Evolutionary conservation across 1,140 invertebrate species (phyloP).

Genomic region (Pristionchus pacificus): DNA sequence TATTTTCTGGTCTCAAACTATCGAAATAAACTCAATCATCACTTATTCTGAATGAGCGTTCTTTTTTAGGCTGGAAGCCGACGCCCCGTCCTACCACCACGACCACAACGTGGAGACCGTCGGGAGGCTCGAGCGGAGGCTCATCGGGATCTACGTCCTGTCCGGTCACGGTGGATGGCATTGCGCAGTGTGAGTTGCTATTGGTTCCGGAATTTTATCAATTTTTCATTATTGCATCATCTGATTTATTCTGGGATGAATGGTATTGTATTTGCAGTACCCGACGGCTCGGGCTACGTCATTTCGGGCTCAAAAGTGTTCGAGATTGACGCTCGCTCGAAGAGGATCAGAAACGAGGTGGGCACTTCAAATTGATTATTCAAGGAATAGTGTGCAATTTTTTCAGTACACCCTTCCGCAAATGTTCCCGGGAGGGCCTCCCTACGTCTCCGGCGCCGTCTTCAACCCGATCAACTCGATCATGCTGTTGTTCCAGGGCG

Average conservation of each 20-base stretch:
- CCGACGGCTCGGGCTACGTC: slow-evolving; percentile 14
- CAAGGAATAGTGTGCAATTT: too few species aligned
- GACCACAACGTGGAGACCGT: not conserved
- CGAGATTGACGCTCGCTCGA: slow-evolving; percentile 9
- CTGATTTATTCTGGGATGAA: too few species aligned
- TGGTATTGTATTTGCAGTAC: slow-evolving; percentile 6
- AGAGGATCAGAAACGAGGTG: not conserved
- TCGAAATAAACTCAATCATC: too few species aligned
- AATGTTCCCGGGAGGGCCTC: slow-evolving; percentile 27
- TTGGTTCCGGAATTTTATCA: slow-evolving; percentile 4
- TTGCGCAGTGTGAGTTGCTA: not conserved
- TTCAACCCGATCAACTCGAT: slow-evolving; percentile 28
- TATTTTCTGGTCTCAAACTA: too few species aligned
- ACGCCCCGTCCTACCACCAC: not conserved
- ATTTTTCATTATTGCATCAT: too few species aligned
- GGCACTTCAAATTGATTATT: too few species aligned
- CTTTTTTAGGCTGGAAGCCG: too few species aligned
- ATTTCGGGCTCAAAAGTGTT: slow-evolving; percentile 30
- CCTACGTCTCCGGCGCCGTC: slow-evolving; percentile 21
- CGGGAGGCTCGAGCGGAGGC: not conserved
- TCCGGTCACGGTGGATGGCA: too few species aligned
- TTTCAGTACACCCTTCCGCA: slow-evolving; percentile 18
- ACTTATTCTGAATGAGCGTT: too few species aligned
- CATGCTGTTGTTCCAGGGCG: slow-evolving; percentile 26
- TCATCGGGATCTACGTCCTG: too few species aligned